These are phyloP conservation scores for Eurystomus gularis DNA, from an alignment of 2,113 vertebrate species.

Conservation along the genomic window DNA sequence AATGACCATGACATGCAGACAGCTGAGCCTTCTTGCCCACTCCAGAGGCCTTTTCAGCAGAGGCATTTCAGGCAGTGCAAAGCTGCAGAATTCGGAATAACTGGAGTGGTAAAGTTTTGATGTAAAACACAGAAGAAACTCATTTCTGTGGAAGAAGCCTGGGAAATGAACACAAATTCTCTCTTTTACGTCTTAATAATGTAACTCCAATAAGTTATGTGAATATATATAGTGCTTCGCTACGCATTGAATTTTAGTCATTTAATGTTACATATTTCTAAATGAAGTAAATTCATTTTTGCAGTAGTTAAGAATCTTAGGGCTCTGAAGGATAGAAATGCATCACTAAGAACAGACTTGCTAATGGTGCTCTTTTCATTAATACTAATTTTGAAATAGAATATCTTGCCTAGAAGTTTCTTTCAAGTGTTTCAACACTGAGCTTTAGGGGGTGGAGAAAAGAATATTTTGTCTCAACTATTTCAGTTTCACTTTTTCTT, in stretches of 20 bases:
- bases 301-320: background rate
- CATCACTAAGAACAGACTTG: background rate
- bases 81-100: background rate
- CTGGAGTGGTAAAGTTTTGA: background rate
- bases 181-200: background rate
- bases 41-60: background rate
- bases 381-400: background rate
- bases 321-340: background rate
- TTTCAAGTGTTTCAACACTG: background rate
- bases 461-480: background rate
- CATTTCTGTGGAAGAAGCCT: background rate
- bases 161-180: background rate
- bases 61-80: background rate
- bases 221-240: background rate
- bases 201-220: background rate
- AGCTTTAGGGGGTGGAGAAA: background rate
- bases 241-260: background rate
- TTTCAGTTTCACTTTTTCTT: background rate
- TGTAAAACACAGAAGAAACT: background rate
- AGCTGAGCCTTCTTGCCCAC: background rate
- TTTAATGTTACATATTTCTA: background rate
- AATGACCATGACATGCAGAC: background rate
- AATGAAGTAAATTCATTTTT: background rate
- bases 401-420: background rate
- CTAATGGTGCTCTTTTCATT: background rate